Evolutionary conservation across 2,888 invertebrate species (phyloP), one percentile per base, ranked within the genome.

Genomic region (Andrena fulva): DNA sequence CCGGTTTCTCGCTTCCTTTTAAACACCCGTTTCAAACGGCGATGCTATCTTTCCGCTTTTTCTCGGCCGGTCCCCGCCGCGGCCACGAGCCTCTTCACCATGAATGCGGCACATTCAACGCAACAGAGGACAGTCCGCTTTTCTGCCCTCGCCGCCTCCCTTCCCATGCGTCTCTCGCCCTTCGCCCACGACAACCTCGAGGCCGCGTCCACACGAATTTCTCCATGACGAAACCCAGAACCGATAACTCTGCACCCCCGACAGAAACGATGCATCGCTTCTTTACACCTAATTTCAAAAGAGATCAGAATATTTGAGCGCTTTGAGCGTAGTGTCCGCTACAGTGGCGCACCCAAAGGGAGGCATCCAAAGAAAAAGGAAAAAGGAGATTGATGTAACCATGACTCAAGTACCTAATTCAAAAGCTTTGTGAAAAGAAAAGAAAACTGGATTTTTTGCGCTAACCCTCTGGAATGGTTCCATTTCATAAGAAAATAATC

Each of bases 41-140:
- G 88, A 89, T 89, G 80, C 79, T 87, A 88, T 88, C 88, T 87
- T 78, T 52, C 70, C 70, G 75, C 74, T 71, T 85, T 84, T 81
- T 83, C 86, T 85, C 76, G 54, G 71, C 72, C 68, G 68, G 67
- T 54, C 76, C 62, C 31, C 64, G 76, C 60, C 66, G 4, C 59
- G 60, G 63, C 68, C 74, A 50, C 60, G 50, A 74, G 29, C 68
- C 71, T 74, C 77, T 59, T 72, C 77, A 20, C 80, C 67, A 59
- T 88, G 88, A 88, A 88, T 88, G 80, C 73, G 27, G 56, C 69
- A 69, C 83, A 80, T 86, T 88, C 81, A 88, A 88, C 73, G 67
- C 29, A 48, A 29, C 75, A 35, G 75, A 35, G 62, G 62, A 69
- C 75, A 63, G 50, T 52, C 66, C 60, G 76, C 77, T 73, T 73